These are phyloP conservation scores for Epistrophella euchroma DNA, from an alignment of 2,888 invertebrate genomes.

Conservation along the genomic window DNA sequence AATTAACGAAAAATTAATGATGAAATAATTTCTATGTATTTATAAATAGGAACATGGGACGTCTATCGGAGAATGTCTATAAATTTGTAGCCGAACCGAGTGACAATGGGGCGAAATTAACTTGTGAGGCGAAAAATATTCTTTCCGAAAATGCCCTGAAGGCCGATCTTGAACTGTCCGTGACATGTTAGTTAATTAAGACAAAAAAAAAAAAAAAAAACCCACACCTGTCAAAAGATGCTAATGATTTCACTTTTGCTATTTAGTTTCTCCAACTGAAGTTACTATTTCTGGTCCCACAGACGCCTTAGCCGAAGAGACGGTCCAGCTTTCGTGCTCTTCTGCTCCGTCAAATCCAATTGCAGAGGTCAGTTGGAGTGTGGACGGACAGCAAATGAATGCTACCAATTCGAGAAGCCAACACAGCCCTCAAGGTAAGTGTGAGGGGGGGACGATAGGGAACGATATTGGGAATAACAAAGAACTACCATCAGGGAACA, in stretches of 20 bases:
- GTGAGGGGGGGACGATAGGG: background rate
- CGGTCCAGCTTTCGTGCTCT: constrained; percentile 79
- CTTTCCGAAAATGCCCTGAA: constrained; percentile 79
- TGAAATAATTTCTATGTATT: background rate
- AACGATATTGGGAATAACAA: background rate
- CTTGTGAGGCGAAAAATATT: constrained; percentile 82
- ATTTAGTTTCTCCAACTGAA: constrained; percentile 80
- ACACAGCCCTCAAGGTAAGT: constrained; percentile 47
- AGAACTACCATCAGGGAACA: constrained; percentile 1
- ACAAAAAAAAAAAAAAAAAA: background rate
- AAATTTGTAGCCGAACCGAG: constrained; percentile 80
- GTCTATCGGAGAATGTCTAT: constrained; percentile 82
- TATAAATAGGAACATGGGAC: constrained; percentile 80
- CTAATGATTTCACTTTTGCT: constrained; percentile 9
- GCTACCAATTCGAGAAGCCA: constrained; percentile 52
- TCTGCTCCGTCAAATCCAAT: constrained; percentile 82
- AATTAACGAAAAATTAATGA: constrained; percentile 7
- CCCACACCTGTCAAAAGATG: constrained; percentile 1
- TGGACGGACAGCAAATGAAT: constrained; percentile 80
- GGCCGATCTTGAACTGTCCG: constrained; percentile 81
- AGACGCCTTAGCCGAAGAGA: constrained; percentile 80
- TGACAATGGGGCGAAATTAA: constrained; percentile 80
- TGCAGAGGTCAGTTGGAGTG: constrained; percentile 81
- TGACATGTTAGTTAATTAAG: constrained; percentile 79
- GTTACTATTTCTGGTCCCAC: constrained; percentile 80